Evolutionary conservation across 2,113 vertebrate genomes (phyloP), one percentile per base, ranked within the genome.

Genomic region (Cinclus cinclus): DNA sequence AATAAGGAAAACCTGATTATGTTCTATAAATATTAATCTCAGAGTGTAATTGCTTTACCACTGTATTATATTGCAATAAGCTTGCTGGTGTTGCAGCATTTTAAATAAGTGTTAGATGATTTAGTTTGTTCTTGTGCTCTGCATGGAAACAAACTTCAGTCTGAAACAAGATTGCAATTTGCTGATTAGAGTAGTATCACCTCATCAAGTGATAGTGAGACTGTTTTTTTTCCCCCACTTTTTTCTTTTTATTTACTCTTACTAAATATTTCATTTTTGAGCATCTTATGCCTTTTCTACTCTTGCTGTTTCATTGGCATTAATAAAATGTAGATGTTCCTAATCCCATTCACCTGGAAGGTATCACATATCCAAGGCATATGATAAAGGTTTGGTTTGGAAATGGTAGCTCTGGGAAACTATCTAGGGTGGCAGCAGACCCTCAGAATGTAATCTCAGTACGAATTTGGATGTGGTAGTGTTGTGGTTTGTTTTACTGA

Each of bases 1-100:
- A 92, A 90, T 85, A 93, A 87, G 65, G 62, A 89, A 90, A 96
- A 97, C 60, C 33, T 88, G 85, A 93, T 96, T 96, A 91, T 91
- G 33, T 76, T 84, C 85, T 64, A 77, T 84, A 81, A 96, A 95
- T 96, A 96, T 94, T 96, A 75, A 95, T 95, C 76, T 96, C 94
- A 86, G 83, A 89, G 88, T 67, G 69, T 96, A 97, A 97, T 96
- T 97, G 73, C 84, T 89, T 69, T 92, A 89, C 95, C 95, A 82
- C 91, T 94, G 93, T 83, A 73, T 96, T 98, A 93, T 95, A 89
- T 88, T 96, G 94, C 91, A 97, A 96, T 97, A 96, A 93, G 31
- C 90, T 90, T 96, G 94, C 92, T 97, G 76, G 85, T 95, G 83
- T 95, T 92, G 78, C 83, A 76, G 93, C 97, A 96, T 97, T 97